Evolutionary conservation across 2,113 vertebrate species (phyloP), one percentile per base, ranked within the genome.

Genomic region (Malurus cyaneus): DNA sequence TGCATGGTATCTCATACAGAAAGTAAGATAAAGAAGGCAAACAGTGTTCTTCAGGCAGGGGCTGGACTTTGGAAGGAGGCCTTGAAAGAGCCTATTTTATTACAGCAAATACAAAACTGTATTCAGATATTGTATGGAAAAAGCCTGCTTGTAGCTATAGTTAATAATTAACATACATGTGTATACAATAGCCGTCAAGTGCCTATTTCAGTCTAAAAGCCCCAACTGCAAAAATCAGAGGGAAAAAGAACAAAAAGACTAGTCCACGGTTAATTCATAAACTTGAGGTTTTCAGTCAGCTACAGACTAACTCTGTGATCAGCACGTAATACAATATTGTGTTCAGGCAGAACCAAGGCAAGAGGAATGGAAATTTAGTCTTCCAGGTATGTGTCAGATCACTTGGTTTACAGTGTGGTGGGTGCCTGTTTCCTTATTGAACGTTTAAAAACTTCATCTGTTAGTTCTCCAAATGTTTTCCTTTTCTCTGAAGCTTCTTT

Each of bases 1-100:
- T 14, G 12, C 49, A 44, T 23, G 8, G 3, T 18, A 29, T 39
- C 76, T 86, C 50, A 49, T 5, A 29, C 56, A 18, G 74, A 66
- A 69, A 80, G 9, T 11, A 18, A 85, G 89, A 94, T 89, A 89
- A 91, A 26, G 46, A 32, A 11, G 24, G 62, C 36, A 66, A 85
- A 86, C 46, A 34, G 18, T 6, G 28, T 32, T 80, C 34, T 39
- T 56, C 31, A 4, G 6, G 15, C 56, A 56, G 28, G 7, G 14
- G 2, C 24, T 95, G 92, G 88, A 95, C 92, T 96, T 94, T 88
- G 94, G 86, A 96, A 88, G 59, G 53, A 78, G 85, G 56, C 53
- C 49, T 34, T 2, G 14, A 71, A 62, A 83, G 34, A 62, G 67
- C 47, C 44, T 13, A 0, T 59, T 88, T 60, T 61, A 82, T 52